Evolutionary conservation across 1,140 invertebrate species (phyloP).

Genomic region (Oreohelix idahoensis): DNA sequence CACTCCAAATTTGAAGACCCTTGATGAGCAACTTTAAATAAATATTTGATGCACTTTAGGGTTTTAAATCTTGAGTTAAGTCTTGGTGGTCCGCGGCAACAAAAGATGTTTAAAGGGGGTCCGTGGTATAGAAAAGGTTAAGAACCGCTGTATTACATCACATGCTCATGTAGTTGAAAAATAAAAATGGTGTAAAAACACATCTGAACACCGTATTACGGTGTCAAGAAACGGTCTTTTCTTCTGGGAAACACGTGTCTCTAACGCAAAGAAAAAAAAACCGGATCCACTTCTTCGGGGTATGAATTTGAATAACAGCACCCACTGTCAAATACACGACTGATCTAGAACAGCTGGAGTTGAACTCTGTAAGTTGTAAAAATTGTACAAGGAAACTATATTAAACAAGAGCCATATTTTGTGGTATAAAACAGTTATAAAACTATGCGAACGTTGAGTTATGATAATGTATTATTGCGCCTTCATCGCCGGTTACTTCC

Average conservation of each 20-base stretch:
- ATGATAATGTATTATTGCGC: slow-evolving; percentile 18
- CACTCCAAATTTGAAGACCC: too few species aligned
- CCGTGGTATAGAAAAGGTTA: too few species aligned
- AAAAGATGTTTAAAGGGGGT: too few species aligned
- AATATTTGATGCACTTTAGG: too few species aligned
- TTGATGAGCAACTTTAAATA: too few species aligned
- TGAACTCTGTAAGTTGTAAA: too few species aligned
- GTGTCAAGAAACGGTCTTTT: background rate
- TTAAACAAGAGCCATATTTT: background rate
- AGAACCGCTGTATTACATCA: too few species aligned
- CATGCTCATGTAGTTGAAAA: background rate
- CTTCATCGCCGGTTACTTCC: slow-evolving; percentile 12
- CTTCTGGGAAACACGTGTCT: slow-evolving; percentile 21
- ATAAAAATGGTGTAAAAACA: background rate
- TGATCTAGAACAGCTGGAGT: background rate
- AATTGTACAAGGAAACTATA: background rate
- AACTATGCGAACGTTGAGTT: background rate
- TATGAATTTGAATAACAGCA: too few species aligned
- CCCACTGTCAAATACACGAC: background rate
- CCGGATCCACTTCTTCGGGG: background rate
- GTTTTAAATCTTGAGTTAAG: too few species aligned
- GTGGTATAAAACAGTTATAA: background rate
- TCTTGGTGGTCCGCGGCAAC: too few species aligned
- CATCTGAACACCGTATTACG: background rate
- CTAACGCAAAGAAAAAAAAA: slow-evolving; percentile 8